phyloP scores from a whole-genome alignment of 1,140 invertebrate species.

The Capitella teleta region DNA sequence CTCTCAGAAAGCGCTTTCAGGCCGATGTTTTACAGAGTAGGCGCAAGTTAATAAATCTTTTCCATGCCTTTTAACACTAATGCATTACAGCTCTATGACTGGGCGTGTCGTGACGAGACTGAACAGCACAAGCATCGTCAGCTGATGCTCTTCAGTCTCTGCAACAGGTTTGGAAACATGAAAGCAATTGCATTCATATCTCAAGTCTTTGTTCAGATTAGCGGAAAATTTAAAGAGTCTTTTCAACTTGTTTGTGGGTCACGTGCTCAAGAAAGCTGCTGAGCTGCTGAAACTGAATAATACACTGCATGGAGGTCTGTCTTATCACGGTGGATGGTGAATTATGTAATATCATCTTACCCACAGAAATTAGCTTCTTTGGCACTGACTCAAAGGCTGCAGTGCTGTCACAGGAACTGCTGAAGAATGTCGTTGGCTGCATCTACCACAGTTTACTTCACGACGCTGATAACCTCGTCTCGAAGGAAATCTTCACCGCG shows the following conservation, averaged over 20 bases:
- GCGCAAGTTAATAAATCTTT: neutral
- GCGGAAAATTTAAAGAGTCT: conserved; percentile 65
- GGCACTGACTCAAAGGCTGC: conserved; percentile 16
- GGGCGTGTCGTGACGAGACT: conserved; percentile 49
- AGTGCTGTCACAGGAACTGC: conserved; percentile 40
- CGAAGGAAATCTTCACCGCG: conserved; percentile 67
- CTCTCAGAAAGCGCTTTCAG: conserved; percentile 76
- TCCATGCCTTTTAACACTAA: neutral
- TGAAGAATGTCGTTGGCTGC: conserved; percentile 60
- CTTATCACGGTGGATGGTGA: neutral
- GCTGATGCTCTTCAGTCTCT: conserved; percentile 60
- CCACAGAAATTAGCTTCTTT: no score
- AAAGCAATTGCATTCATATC: neutral
- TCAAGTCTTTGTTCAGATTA: neutral
- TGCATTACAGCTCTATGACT: conserved; percentile 56
- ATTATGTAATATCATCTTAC: no score
- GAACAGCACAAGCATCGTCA: conserved; percentile 50
- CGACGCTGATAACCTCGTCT: conserved; percentile 68
- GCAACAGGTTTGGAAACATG: conserved; percentile 19
- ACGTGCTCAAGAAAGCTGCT: conserved; percentile 69
- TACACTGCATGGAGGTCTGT: neutral
- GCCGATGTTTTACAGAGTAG: conserved; percentile 65
- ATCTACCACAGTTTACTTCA: conserved; percentile 67
- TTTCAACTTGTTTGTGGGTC: conserved; percentile 76
- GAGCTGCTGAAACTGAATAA: conserved; percentile 48